Percentiles rank a stretch among this genome's conserved stretches.
Conservation (phyloP, 2,113 vertebrate species). For the Smithornis capensis region DNA sequence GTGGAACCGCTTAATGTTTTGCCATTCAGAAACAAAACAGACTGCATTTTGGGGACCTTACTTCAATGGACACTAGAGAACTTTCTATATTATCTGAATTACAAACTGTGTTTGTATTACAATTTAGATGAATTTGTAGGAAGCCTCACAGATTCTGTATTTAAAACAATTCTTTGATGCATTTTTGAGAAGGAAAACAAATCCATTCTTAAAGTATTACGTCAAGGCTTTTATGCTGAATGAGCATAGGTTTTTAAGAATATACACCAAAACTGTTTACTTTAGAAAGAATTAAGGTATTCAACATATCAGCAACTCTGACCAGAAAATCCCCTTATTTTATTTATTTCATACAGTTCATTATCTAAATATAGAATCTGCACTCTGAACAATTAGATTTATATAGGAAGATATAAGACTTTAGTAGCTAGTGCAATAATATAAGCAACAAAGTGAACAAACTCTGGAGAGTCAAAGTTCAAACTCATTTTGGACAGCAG, state of each 20-base stretch:
- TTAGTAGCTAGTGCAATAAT: conserved; percentile 68
- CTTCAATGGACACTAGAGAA: conserved; percentile 77
- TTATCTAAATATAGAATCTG: conserved; percentile 64
- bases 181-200: conserved; percentile 70
- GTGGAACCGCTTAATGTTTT: conserved; percentile 83
- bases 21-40: conserved; percentile 69
- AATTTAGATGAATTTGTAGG: conserved; percentile 72
- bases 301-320: conserved; percentile 54
- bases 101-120: conserved; percentile 79
- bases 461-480: conserved; percentile 62
- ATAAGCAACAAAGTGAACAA: conserved; percentile 67
- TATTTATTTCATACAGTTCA: conserved; percentile 81
- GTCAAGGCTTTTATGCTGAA: conserved; percentile 66
- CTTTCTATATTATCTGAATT: conserved; percentile 72
- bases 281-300: conserved; percentile 62
- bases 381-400: conserved; percentile 68
- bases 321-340: conserved; percentile 65
- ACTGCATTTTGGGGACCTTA: conserved; percentile 80
- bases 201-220: conserved; percentile 68
- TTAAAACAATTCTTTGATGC: conserved; percentile 68
- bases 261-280: conserved; percentile 68
- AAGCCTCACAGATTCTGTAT: conserved; percentile 62
- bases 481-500: conserved; percentile 67
- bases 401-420: conserved; percentile 63
- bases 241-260: conserved; percentile 68